These are phyloP conservation scores for Butorides virescens DNA, from an alignment of 2,113 vertebrate species.

Conservation along the genomic window DNA sequence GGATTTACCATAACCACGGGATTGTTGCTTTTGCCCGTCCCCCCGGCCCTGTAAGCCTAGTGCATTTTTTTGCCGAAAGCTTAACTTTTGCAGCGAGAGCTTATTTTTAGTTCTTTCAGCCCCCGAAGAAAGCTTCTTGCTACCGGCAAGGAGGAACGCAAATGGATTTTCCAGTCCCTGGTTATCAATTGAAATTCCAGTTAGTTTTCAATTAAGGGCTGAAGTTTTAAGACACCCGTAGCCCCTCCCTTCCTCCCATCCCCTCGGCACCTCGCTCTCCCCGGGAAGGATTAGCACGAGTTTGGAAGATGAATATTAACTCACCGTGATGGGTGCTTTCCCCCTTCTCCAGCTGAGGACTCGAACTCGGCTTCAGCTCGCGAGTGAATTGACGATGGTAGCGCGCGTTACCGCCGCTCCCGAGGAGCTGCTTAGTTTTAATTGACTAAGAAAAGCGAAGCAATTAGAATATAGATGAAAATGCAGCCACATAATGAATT, in stretches of 20 bases:
- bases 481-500: conserved; percentile 42
- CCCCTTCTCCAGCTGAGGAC: neutral
- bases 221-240: neutral
- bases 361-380: neutral
- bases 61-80: neutral
- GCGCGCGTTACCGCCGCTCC: neutral
- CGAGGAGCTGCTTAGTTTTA: conserved; percentile 48
- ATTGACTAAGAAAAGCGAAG: conserved; percentile 37
- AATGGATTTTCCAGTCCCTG: neutral
- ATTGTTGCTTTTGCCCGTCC: neutral
- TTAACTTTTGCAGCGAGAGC: neutral
- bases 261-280: neutral
- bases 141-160: neutral
- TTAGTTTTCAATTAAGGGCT: conserved; percentile 33
- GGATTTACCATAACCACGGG: accelerated
- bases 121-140: neutral
- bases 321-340: neutral
- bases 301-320: conserved; percentile 22
- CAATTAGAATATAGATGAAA: conserved; percentile 51
- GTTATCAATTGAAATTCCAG: neutral
- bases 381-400: neutral
- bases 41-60: accelerated
- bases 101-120: neutral
- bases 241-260: too few species aligned
- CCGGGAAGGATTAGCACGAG: conserved; percentile 1